Conservation (phyloP, 2,797 vertebrate genomes). For the Hippopotamyrus pictus region DNA sequence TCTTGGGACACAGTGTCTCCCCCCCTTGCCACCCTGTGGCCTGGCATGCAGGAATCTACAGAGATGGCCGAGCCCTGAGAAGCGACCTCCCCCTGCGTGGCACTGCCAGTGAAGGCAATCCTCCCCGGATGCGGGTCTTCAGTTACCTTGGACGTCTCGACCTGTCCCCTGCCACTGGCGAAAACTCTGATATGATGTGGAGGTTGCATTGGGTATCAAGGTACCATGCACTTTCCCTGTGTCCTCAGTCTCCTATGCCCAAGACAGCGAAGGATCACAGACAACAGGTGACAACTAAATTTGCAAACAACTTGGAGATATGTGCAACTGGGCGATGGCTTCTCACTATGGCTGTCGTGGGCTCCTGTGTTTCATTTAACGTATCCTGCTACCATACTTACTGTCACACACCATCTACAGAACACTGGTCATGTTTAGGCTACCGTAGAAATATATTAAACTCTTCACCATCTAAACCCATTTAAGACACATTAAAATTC, state of each 20-base stretch:
- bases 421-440: not conserved
- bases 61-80: not conserved
- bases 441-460: constrained; percentile 66
- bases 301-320: not conserved
- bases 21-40: not conserved
- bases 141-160: not conserved
- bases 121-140: not conserved
- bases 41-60: not conserved
- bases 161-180: not conserved
- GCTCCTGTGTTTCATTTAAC: not conserved
- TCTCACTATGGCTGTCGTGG: not conserved
- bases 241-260: not conserved
- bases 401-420: not conserved
- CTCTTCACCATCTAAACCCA: constrained; percentile 62
- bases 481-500: constrained; percentile 32
- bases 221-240: not conserved
- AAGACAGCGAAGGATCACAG: not conserved
- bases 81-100: not conserved
- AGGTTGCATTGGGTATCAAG: not conserved
- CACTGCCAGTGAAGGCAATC: not conserved
- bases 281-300: not conserved
- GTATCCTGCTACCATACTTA: not conserved
- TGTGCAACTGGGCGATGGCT: not conserved
- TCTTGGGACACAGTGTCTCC: not conserved
- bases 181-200: not conserved